phyloP scores from a whole-genome alignment of 1,140 invertebrate genomes.

The Linepithema humile region DNA sequence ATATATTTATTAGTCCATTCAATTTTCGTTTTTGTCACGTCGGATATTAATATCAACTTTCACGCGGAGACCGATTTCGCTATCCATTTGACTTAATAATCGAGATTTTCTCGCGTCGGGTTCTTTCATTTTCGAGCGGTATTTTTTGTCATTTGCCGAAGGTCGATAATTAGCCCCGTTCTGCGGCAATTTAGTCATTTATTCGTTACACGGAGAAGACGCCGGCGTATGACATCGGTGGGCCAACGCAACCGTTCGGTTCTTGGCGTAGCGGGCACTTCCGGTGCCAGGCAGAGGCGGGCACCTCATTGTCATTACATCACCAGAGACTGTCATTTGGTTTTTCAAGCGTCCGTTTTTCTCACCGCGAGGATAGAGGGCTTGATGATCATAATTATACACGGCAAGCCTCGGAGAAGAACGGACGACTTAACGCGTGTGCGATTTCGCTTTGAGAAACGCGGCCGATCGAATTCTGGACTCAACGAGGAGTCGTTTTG shows the following conservation, averaged over 20 bases:
- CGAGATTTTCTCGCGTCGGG: not conserved
- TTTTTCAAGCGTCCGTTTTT: constrained; percentile 73
- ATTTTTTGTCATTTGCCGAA: constrained; percentile 50
- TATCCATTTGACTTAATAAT: not conserved
- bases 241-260: constrained; percentile 39
- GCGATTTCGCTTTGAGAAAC: constrained; percentile 25
- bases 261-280: constrained; percentile 65
- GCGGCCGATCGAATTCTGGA: constrained; percentile 9
- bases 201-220: constrained; percentile 65
- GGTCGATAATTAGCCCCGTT: constrained; percentile 68
- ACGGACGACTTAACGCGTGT: constrained; percentile 47
- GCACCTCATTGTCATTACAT: constrained; percentile 75
- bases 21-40: not conserved
- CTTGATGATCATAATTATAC: constrained; percentile 70
- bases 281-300: constrained; percentile 67
- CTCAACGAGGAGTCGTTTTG: not conserved
- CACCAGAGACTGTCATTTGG: constrained; percentile 72
- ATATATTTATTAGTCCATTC: not conserved
- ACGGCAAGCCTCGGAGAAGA: constrained; percentile 43
- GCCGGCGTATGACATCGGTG: constrained; percentile 59
- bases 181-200: constrained; percentile 68
- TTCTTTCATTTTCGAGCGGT: not conserved
- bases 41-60: not conserved
- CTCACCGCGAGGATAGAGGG: constrained; percentile 65
- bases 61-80: not conserved